Base-by-base conservation (phyloP, 2,888 invertebrate genomes). In the Sphinx pinastri region DNA sequence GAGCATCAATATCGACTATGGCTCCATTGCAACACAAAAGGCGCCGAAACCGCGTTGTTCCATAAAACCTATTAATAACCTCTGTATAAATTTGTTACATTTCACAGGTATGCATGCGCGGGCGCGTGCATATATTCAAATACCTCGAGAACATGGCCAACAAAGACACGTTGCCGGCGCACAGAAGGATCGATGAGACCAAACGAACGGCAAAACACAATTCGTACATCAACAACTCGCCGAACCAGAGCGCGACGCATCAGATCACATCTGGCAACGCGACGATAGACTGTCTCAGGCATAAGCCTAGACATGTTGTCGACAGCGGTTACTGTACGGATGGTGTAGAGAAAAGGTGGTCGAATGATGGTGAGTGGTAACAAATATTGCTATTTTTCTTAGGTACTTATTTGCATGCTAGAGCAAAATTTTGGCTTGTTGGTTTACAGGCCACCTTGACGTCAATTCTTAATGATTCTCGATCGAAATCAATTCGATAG, bases 51-150 rank as follows among this genome's bases (percentile, higher is more conserved):
- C 5, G 5, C 38, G 38, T 38, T 38, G 38, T 38, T 38, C 38
- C 38, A 38, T 51, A 13, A 51, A 51, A 13, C 13, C 51, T 68
- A 54, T 57, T 63, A 59, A 58, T 58, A 31, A 51, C n/a, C 25
- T 4, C n/a, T n/a, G 16, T 67, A 31, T 49, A n/a, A 45, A 16
- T 25, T 25, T 5, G 19, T n/a, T 11, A 45, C n/a, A 16, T 60
- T 69, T 85, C 94, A 8, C 90, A 98, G 98, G 94, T 98, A 79
- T 99, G 98, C 93, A 97, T 97, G 92, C 96, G 98, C 88, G 99
- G 99, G 79, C 96, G 98, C 84, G 97, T 98, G 84, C 99, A 99
- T 91, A 98, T 99, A 81, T 98, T 98, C 95, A 99, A 99, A 90
- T 98, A 97, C 93, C 95, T 99, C 78, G 98, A 98, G 88, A 97